These are phyloP conservation scores for Lophius americanus DNA, from an alignment of 2,797 vertebrate species.

Conservation along the genomic window DNA sequence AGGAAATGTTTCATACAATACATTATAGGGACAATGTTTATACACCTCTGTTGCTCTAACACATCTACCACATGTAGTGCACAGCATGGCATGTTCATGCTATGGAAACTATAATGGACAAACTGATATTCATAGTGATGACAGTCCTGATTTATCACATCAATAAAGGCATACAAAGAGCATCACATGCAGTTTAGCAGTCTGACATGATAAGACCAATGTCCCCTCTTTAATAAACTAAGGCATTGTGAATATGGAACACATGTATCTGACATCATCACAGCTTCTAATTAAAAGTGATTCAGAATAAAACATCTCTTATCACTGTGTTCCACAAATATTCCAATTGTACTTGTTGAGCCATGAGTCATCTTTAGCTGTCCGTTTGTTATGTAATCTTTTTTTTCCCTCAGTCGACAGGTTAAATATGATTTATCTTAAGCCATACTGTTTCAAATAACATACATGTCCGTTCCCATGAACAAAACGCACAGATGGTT, in stretches of 20 bases:
- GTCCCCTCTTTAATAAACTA: background rate
- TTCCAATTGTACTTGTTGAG: conserved; percentile 13
- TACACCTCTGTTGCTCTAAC: no score
- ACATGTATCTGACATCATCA: conserved; percentile 8
- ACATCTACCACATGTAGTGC: no score
- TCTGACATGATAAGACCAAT: no score
- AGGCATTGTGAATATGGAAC: conserved; percentile 23
- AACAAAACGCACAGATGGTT: conserved; percentile 6
- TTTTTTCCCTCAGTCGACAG: conserved; percentile 14
- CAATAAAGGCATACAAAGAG: no score
- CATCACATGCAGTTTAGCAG: no score
- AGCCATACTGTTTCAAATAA: conserved; percentile 1
- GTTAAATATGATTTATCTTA: conserved; percentile 3
- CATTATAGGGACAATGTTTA: no score
- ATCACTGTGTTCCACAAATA: conserved; percentile 7
- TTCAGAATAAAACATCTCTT: conserved; percentile 17
- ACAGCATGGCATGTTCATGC: no score
- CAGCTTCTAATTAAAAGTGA: conserved; percentile 26
- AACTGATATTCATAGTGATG: no score
- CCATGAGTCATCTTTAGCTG: conserved; percentile 15
- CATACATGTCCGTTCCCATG: background rate
- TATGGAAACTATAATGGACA: no score
- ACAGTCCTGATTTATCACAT: no score
- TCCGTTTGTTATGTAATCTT: conserved; percentile 14
- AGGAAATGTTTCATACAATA: no score